Base-by-base conservation (phyloP, 2,888 invertebrate species). In the Harpalus rufipes region DNA sequence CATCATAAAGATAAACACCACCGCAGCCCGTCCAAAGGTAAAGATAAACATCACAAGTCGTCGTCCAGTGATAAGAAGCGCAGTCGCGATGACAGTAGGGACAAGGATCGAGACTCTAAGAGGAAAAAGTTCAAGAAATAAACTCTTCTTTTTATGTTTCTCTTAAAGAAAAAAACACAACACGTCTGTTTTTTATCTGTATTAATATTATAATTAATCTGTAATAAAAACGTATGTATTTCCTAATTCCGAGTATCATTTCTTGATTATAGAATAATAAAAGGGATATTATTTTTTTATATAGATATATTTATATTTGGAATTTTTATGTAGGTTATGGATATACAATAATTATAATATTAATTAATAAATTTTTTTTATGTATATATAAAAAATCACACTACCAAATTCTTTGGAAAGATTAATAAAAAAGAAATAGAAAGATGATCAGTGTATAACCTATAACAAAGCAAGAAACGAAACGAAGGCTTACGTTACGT, bases 101-200 rank as follows among this genome's bases (percentile, higher is more conserved):
- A 95, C 89, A 92, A 93, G 78, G 96, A 96, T 63, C 92, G 91
- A 87, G 92, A 92, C 87, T 92, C 93, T 85, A 93, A 94, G 86
- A 92, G 94, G 81, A 96, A 96, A 90, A 96, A 93, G 91, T 93
- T 95, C 41, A 95, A 92, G 93, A 95, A 89, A 85, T 90, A 90
- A 88, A 84, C 21, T 8, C 25, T 5, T 32, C 14, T 68, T 68
- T 25, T 68, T 51, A 10, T 68, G 21, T 74, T 18, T 6, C 6
- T 51, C 44, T 51, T 12, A 5, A 10, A 51, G 2, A 51, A 7
- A 51, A 51, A 51, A 51, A 0, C n/a, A 44, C 1, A 32, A 32
- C 32, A 32, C 32, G 32, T 79, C 44, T 81, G 68, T 85, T 85
- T 83, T 80, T 56, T 81, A 81, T 81, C 79, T 85, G 79, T 78